Conservation (phyloP, 2,888 invertebrate species). For the Apamea epomidion region DNA sequence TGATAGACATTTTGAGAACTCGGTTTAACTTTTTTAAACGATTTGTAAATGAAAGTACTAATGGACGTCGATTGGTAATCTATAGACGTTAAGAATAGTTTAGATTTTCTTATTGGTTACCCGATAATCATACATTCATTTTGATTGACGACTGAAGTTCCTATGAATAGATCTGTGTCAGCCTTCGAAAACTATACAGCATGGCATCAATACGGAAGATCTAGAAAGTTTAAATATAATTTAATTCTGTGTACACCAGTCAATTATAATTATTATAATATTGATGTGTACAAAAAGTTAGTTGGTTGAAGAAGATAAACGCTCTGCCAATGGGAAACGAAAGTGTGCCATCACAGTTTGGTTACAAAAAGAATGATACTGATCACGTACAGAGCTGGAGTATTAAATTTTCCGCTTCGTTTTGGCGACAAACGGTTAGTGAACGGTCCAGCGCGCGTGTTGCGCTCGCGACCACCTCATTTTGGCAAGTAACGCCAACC, state of each 20-base stretch:
- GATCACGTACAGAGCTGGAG: slow-evolving; percentile 86
- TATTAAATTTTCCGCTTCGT: slow-evolving; percentile 88
- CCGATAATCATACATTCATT: slow-evolving; percentile 69
- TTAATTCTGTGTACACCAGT: slow-evolving; percentile 73
- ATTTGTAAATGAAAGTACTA: slow-evolving; percentile 58
- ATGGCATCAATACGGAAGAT: slow-evolving; percentile 65
- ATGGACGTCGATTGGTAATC: slow-evolving; percentile 63
- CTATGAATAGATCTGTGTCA: slow-evolving; percentile 71
- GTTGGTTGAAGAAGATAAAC: slow-evolving; percentile 70
- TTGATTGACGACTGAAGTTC: slow-evolving; percentile 74
- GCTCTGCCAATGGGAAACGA: slow-evolving; percentile 79
- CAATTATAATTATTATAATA: slow-evolving; percentile 78
- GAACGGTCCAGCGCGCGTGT: slow-evolving; percentile 78
- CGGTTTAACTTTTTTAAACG: slow-evolving; percentile 47
- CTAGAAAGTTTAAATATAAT: slow-evolving; percentile 68
- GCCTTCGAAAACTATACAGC: slow-evolving; percentile 68
- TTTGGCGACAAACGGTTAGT: slow-evolving; percentile 85
- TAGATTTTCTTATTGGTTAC: slow-evolving; percentile 62
- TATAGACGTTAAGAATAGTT: slow-evolving; percentile 57
- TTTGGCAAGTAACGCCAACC: slow-evolving; percentile 59
- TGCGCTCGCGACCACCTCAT: slow-evolving; percentile 63
- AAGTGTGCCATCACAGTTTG: slow-evolving; percentile 82
- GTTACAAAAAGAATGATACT: slow-evolving; percentile 82
- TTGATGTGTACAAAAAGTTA: slow-evolving; percentile 70
- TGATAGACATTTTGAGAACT: slow-evolving; percentile 67